Evolutionary conservation across 2,888 invertebrate genomes (phyloP).

Genomic region (Arctia plantaginis): DNA sequence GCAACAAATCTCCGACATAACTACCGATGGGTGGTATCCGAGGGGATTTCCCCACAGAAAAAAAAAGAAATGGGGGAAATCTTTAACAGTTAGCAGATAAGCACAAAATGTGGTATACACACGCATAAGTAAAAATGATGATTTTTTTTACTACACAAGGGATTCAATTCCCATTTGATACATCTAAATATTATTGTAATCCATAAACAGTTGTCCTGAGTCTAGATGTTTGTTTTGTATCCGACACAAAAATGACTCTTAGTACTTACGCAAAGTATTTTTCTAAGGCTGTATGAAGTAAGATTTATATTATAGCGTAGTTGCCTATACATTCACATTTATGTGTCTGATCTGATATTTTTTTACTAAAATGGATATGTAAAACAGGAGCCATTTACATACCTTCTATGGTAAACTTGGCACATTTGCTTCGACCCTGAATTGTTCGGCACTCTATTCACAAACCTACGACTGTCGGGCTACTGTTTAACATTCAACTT

Average conservation of each 20-base stretch:
- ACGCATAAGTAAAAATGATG: too few relatives aligned
- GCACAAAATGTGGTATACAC: too few relatives aligned
- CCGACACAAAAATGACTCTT: background rate
- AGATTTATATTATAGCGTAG: background rate
- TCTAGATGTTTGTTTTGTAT: background rate
- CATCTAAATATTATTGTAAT: too few relatives aligned
- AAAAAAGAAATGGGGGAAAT: too few relatives aligned
- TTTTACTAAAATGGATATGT: slow-evolving; percentile 41
- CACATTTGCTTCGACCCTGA: slow-evolving; percentile 44
- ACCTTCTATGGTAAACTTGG: slow-evolving; percentile 44
- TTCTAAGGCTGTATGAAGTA: too few relatives aligned
- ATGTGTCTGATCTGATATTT: slow-evolving; percentile 15
- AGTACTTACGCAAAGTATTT: too few relatives aligned
- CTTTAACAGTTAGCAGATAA: too few relatives aligned
- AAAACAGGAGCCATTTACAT: slow-evolving; percentile 45
- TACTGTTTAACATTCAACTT: slow-evolving; percentile 16
- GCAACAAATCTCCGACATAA: too few relatives aligned
- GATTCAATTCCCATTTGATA: background rate
- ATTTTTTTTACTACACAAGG: background rate
- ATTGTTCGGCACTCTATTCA: slow-evolving; percentile 37
- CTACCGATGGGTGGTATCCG: too few relatives aligned
- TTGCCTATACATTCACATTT: background rate
- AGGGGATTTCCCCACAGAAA: too few relatives aligned
- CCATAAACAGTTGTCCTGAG: too few relatives aligned
- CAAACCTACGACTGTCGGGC: slow-evolving; percentile 11